Evolutionary conservation across 2,888 invertebrate species (phyloP).

Genomic region (Drosophila subquinaria): DNA sequence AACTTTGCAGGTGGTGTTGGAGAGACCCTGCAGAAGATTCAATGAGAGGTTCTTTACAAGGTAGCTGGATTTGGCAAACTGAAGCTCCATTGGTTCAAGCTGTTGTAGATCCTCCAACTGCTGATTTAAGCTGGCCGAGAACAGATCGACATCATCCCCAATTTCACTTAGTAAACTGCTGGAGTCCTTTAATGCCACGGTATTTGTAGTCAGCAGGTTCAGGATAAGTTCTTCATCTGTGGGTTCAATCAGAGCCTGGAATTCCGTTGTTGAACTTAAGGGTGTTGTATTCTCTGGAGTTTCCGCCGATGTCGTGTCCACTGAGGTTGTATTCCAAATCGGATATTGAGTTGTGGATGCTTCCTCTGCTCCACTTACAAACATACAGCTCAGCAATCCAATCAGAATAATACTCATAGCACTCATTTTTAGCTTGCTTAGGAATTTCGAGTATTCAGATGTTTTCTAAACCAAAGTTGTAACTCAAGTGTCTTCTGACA

Average conservation of each 20-base stretch:
- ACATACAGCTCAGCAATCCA: slow-evolving; percentile 1
- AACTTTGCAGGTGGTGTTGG: slow-evolving; percentile 2
- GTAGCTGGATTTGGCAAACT: neutral
- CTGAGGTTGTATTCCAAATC: neutral
- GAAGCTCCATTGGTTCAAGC: neutral
- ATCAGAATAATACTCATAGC: neutral
- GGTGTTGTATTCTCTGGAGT: neutral
- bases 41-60: neutral
- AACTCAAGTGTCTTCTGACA: slow-evolving; percentile 10
- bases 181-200: neutral
- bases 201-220: neutral
- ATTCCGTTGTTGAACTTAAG: neutral
- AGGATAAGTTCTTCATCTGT: neutral
- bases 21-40: neutral
- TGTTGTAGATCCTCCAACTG: slow-evolving; percentile 1
- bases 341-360: neutral
- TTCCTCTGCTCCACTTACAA: neutral
- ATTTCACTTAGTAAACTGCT: slow-evolving; percentile 8
- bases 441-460: neutral
- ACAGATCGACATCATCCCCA: neutral
- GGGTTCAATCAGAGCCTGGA: neutral
- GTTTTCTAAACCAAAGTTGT: slow-evolving; percentile 14
- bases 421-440: slow-evolving; percentile 8
- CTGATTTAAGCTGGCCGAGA: slow-evolving; percentile 1
- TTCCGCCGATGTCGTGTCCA: slow-evolving; percentile 14